Evolutionary conservation across 2,113 vertebrate species (phyloP), one percentile per base, ranked within the genome.

Genomic region (Delphinapterus leucas): DNA sequence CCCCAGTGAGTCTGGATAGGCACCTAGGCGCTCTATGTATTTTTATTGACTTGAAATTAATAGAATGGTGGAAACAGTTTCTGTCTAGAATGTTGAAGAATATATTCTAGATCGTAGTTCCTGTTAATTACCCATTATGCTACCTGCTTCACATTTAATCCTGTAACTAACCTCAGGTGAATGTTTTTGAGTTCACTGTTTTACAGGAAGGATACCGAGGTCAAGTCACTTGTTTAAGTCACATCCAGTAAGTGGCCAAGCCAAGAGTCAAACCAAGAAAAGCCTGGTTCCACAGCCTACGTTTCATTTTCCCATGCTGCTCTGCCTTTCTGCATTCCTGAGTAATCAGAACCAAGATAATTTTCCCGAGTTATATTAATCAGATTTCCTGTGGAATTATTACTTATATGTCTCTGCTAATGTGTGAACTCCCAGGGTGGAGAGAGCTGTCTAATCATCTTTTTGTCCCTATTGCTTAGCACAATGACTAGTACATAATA

Each of bases 261-360:
- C 60, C 60, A 92, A 92, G 60, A 91, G 38, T 49, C 71, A 95
- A 87, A 92, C 61, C 61, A 95, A 77, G 17, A 82, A 26, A 58
- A 41, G 4, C 11, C 20, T 38, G 20, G 10, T 20, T 71, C 26
- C 21, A 6, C 8, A 44, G 81, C 18, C 36, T 6, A 47, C 23
- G 47, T 81, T 36, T 6, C 4, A 41, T 25, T 44, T 47, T 77
- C 65, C 65, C 15, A 47, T 53, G 31, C 10, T 79, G 33, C n/a
- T 33, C 33, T 84, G 11, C 23, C 18, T 65, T 71, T 93, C 25
- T 77, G 63, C 3, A 15, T 47, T 68, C 77, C 38, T 73, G n/a
- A 82, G 47, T 26, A 81, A 68, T 70, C 17, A 92, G 53, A 82
- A 86, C 68, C 44, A 58, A 58, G 17, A 23, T n/a, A 26, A 36